Conservation (phyloP, 1,140 invertebrate genomes). For the Trichomalopsis sarcophagae region DNA sequence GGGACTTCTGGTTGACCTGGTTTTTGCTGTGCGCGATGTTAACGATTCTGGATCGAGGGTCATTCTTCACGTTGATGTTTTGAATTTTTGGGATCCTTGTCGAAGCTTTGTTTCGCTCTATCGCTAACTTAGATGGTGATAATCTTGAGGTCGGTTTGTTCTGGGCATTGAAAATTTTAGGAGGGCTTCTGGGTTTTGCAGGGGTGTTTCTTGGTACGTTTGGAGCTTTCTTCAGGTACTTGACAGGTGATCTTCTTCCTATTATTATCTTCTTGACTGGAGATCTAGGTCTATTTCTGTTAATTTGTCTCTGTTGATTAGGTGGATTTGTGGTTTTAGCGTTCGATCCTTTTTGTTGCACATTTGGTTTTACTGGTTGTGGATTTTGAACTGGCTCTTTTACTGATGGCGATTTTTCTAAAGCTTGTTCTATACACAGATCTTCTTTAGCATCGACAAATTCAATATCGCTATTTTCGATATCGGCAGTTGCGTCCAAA, state of each 20-base stretch:
- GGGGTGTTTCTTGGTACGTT: slow-evolving; percentile 48
- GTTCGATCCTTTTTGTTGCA: neutral
- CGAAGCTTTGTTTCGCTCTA: slow-evolving; percentile 13
- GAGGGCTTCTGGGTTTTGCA: slow-evolving; percentile 48
- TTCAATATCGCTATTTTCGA: neutral
- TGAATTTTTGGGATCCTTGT: slow-evolving; percentile 28
- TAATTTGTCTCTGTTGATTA: slow-evolving; percentile 22
- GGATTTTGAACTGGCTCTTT: neutral
- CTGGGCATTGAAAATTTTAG: slow-evolving; percentile 28
- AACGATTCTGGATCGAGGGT: slow-evolving; percentile 4
- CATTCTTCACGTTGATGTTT: slow-evolving; percentile 12
- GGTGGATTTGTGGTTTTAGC: neutral
- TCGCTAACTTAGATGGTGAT: neutral
- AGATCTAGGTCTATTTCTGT: slow-evolving; percentile 65
- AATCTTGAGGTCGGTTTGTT: slow-evolving; percentile 20
- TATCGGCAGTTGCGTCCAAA: neutral
- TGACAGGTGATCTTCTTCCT: slow-evolving; percentile 66
- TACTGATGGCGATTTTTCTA: neutral
- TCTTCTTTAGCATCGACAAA: slow-evolving; percentile 17
- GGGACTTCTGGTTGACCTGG: slow-evolving; percentile 1
- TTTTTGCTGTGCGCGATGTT: neutral
- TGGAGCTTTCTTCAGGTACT: slow-evolving; percentile 61
- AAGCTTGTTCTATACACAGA: neutral
- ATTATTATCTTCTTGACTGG: slow-evolving; percentile 64
- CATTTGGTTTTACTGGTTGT: too few species aligned